These are phyloP conservation scores for Drosophila pegasa DNA, from an alignment of 2,888 invertebrate species.

Conservation along the genomic window DNA sequence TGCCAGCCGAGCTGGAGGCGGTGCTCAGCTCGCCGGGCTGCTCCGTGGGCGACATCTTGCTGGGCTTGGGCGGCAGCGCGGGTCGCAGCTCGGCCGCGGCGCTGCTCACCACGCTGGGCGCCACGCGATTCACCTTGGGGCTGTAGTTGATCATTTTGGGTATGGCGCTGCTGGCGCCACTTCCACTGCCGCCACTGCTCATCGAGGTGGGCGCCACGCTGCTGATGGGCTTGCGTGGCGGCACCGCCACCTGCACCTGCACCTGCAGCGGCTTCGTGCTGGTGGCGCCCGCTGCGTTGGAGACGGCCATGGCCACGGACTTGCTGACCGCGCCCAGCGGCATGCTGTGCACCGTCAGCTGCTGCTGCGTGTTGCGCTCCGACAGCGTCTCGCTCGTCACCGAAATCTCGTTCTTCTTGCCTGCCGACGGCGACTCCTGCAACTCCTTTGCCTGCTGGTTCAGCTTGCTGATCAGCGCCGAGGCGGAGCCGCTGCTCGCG, in stretches of 20 bases:
- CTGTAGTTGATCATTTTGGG: constrained; percentile 84
- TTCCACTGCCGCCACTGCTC: constrained; percentile 41
- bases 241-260: constrained; percentile 81
- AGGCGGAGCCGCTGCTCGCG: constrained; percentile 59
- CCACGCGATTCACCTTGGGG: constrained; percentile 86
- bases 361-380: constrained; percentile 84
- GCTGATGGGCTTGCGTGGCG: constrained; percentile 92
- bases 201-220: constrained; percentile 93
- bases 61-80: constrained; percentile 93
- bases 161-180: constrained; percentile 59
- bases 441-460: too few relatives aligned
- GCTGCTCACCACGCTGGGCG: constrained; percentile 79
- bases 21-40: constrained; percentile 19
- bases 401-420: constrained; percentile 77
- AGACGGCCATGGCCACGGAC: constrained; percentile 82
- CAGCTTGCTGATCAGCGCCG: constrained; percentile 73
- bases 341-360: constrained; percentile 87
- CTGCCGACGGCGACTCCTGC: too few relatives aligned
- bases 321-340: constrained; percentile 85
- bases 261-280: constrained; percentile 53
- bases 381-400: constrained; percentile 81
- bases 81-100: constrained; percentile 86
- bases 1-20: constrained; percentile 16
- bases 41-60: constrained; percentile 85
- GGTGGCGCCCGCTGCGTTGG: constrained; percentile 57